phyloP scores from a whole-genome alignment of 35 echinoderm and acorn worm species.

The Ophioderma brevispina region DNA sequence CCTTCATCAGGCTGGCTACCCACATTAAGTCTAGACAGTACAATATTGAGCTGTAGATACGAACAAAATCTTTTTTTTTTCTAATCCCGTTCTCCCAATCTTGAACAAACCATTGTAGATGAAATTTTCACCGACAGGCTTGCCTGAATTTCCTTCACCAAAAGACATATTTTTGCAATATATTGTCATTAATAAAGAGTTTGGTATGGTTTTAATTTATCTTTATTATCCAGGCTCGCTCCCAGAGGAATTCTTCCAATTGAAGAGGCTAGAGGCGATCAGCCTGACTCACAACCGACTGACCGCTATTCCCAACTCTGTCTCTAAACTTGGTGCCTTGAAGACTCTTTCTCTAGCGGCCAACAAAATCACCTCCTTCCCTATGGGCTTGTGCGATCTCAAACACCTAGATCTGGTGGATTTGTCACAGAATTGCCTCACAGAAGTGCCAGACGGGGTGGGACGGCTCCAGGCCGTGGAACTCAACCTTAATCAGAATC shows the following conservation, averaged over 20 bases:
- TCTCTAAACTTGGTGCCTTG: constrained; percentile 53
- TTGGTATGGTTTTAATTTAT: background rate
- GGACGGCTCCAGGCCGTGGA: constrained; percentile 74
- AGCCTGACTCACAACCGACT: constrained; percentile 69
- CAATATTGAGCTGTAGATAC: background rate
- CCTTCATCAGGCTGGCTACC: background rate
- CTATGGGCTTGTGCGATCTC: constrained; percentile 64
- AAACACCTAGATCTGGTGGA: constrained; percentile 84
- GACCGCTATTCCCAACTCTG: constrained; percentile 48
- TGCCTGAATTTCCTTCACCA: too few relatives aligned
- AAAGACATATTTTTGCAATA: too few relatives aligned
- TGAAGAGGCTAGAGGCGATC: constrained; percentile 78
- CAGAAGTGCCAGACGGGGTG: constrained; percentile 60
- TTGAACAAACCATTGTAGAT: too few relatives aligned
- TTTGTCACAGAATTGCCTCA: constrained; percentile 79
- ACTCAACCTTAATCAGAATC: constrained; percentile 93
- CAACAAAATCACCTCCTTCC: constrained; percentile 75
- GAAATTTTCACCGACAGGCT: too few relatives aligned
- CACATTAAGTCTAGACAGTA: background rate
- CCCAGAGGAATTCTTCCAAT: constrained; percentile 54
- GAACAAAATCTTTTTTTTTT: too few relatives aligned
- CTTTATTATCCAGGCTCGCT: constrained; percentile 51
- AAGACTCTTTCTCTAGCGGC: constrained; percentile 59
- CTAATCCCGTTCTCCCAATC: too few relatives aligned
- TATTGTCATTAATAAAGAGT: background rate